Base-by-base conservation (phyloP, 1,140 invertebrate species). In the Atta colombica region DNA sequence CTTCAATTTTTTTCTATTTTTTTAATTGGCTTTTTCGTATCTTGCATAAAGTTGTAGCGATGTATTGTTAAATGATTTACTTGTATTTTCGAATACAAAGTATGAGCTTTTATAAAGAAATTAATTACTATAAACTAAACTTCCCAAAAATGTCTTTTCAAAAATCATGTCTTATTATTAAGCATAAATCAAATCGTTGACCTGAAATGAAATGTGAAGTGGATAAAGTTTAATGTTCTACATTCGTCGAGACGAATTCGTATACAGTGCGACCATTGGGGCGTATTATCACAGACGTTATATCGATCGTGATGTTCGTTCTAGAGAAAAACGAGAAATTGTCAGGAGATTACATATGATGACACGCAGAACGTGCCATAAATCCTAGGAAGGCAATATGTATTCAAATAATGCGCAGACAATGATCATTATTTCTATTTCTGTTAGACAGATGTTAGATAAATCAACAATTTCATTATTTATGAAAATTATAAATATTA, bases 271-370 rank as follows among this genome's bases (percentile, higher is more conserved):
- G 61, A 77, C 16, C 28, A 39, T 25, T 53, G 60, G 12, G 12
- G 28, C 60, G 61, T 65, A 66, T 51, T 39, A 35, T 75, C 55
- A 18, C 25, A 61, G 69, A 61, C 18, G 55, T 35, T 63, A 14
- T 28, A 84, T 84, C 69, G 80, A 84, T 84, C 55, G 71, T 18
- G 25, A 75, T 61, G 69, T 14, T 49, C 55, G 14, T 51, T 61
- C 80, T 84, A 75, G 58, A 55, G 25, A 69, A 84, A 84, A 82
- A 82, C 69, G 80, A 82, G 80, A 84, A 84, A 84, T 84, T 82
- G 80, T 82, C 69, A 74, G 28, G 39, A 84, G 61, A 84, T 84
- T 75, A 75, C 21, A 35, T 85, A 55, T 14, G 25, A 21, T 45
- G 35, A 18, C 61, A 60, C 31, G 49, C 21, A 28, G 4, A 5